Base-by-base conservation (phyloP, 2,888 invertebrate genomes). In the Leptinotarsa rubiginosa region DNA sequence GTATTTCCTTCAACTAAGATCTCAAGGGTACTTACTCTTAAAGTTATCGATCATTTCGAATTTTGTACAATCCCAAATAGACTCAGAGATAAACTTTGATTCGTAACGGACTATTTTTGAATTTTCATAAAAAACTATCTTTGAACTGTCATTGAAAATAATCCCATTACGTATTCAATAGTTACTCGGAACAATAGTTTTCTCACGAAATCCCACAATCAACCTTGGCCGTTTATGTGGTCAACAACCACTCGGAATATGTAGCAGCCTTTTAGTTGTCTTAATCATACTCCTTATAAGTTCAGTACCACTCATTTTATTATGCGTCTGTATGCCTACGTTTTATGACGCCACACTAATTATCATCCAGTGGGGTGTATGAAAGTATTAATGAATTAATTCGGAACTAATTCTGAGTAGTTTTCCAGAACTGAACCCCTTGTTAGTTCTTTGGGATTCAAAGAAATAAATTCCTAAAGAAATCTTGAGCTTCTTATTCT, bases 241-340 rank as follows among this genome's bases (percentile, higher is more conserved):
- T 68, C 70, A 77, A 75, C 74, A 77, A 72, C 77, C 77, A 72
- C 72, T 75, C 75, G 47, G 68, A 47, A 75, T 50, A 65, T 72
- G 73, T 73, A 75, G 54, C 66, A 75, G 56, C 66, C 47, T 59
- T 64, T 64, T 47, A 25, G 49, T 72, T 72, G 52, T 64, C 69
- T 65, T 69, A 65, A 69, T 65, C 54, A 56, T 56, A 65, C 69
- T 62, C 75, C 75, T 69, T 75, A 75, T 75, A 75, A 67, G 65
- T 69, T 69, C 69, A 69, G 56, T 56, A 47, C 56, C 25, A 56
- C 56, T 47, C 56, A 22, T 52, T 20, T 69, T 16, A 54, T 70
- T 56, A 31, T 56, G 65, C 56, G 68, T 73, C 69, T 73, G 41
- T 62, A 16, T 64, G 59, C 73, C 73, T 56, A 73, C 73, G 25